Base-by-base conservation (phyloP, 1,140 invertebrate genomes). In the Drosophila albomicans region DNA sequence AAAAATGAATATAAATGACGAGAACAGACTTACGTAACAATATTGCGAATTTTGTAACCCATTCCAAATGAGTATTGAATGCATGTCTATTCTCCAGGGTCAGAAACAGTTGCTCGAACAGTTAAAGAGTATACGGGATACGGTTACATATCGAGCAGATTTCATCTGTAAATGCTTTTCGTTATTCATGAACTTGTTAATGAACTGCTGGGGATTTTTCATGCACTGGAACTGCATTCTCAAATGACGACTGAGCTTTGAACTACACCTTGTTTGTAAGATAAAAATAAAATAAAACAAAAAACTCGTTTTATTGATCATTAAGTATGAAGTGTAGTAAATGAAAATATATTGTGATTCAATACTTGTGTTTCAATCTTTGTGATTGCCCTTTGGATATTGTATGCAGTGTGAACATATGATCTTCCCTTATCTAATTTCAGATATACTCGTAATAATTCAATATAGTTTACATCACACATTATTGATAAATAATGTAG, bases 381-480 rank as follows among this genome's bases (percentile, higher is more conserved):
- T 56, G 41, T 20, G 38, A 6, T 48, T 5, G 1, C 15, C 10
- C 43, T n/a, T 25, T 62, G 25, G 4, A 35, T 56, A 65, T 82
- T 45, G 72, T 81, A 82, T 71, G 80, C 64, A 32, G 30, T 35
- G 8, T 59, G 11, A 16, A 48, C 35, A 10, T 10, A 10, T n/a
- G 10, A 11, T 28, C 20, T 25, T 25, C 3, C 20, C 20, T 25
- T 25, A 25, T 25, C 20, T 25, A 25, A 25, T 25, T 25, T 25
- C 20, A 25, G 20, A 25, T 25, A 25, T 25, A 41, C 48, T 75
- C 63, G 52, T 79, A 79, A 38, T 58, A 82, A 82, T 68, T 84
- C 81, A 82, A 82, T 82, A 25, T 82, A 67, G 32, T 20, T 69
- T 69, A 62, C 63, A 65, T 41, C 20, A 73, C 20, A 32, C 13